Percentiles rank a stretch among this genome's conserved stretches.
Evolutionary conservation across 2,888 invertebrate species (phyloP).

Genomic region (Eupeodes latifasciatus): DNA sequence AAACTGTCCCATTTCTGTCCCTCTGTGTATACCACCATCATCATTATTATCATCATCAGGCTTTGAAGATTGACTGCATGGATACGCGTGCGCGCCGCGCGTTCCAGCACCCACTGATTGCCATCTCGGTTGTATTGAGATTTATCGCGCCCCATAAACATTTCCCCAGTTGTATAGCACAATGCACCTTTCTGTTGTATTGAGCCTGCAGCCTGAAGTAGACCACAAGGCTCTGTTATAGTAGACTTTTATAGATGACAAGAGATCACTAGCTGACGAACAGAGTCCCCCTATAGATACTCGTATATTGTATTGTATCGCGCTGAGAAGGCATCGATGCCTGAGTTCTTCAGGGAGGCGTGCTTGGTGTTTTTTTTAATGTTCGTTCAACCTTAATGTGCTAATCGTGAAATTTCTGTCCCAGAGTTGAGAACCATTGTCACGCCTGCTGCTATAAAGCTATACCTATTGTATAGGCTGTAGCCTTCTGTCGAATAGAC

Average conservation of each 20-base stretch:
- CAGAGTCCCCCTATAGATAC: conserved; percentile 15
- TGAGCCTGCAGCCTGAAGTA: neutral
- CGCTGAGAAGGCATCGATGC: conserved; percentile 14
- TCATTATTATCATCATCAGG: neutral
- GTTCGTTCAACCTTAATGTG: conserved; percentile 60
- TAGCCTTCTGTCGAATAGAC: conserved; percentile 53
- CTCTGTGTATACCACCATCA: neutral
- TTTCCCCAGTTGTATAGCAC: conserved; percentile 50
- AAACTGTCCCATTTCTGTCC: conserved; percentile 73
- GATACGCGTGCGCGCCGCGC: conserved; percentile 53
- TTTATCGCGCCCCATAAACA: conserved; percentile 74
- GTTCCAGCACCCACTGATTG: conserved; percentile 68
- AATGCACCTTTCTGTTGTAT: neutral
- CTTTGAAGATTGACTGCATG: conserved; percentile 19
- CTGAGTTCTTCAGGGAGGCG: conserved; percentile 50
- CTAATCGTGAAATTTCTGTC: conserved; percentile 75
- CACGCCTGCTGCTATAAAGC: conserved; percentile 57
- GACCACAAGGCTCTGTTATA: conserved; percentile 35
- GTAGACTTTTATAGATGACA: conserved; percentile 31
- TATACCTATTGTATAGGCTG: neutral
- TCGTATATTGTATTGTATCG: neutral
- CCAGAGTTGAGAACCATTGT: conserved; percentile 69
- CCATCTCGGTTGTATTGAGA: conserved; percentile 65
- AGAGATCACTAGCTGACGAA: conserved; percentile 55
- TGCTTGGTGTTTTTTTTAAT: conserved; percentile 32